Base-by-base conservation (phyloP, 2,888 invertebrate genomes). In the Aradus depressus region DNA sequence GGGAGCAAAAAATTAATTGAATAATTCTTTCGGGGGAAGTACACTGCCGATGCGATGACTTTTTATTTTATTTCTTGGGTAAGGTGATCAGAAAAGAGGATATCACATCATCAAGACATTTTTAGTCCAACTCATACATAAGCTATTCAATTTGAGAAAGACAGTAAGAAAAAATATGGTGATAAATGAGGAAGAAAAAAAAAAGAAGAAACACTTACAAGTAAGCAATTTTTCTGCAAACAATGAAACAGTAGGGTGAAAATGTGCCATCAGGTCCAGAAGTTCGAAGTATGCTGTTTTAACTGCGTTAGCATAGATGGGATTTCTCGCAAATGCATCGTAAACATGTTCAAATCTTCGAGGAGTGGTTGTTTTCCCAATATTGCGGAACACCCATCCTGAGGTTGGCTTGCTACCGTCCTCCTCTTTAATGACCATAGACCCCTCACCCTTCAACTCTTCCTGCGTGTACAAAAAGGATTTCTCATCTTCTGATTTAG, bases 241-340 rank as follows among this genome's bases (percentile, higher is more conserved):
- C 52, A 95, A 70, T 41, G 84, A 75, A 1, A 95, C 89, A 0
- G 90, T 85, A 0, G 97, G 97, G 70, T 98, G 97, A 66, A 79
- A 92, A 67, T 97, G 92, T 1, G 72, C 64, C 1, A 73, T 67
- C 1, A 97, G 71, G 0, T 76, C 67, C 8, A 74, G 59, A n/a
- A 98, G 70, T 66, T 98, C 97, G 44, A 80, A 68, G 54, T 81
- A 78, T 0, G 81, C 75, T 0, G 81, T 74, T 49, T 74, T 74
- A 37, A 81, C 76, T 0, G 87, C 89, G 23, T 87, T 85, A 10
- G 87, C 81, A 70, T 78, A 89, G 14, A 83, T 66, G 0, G 97
- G 96, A 69, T 96, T 95, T 22, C 96, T 76, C 21, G 79, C 72
- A 52, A 72, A 68, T 0, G 84, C 79, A 66, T 81, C 77, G 66